Conservation (phyloP, 2,888 invertebrate genomes). For the Rotaria sp. region DNA sequence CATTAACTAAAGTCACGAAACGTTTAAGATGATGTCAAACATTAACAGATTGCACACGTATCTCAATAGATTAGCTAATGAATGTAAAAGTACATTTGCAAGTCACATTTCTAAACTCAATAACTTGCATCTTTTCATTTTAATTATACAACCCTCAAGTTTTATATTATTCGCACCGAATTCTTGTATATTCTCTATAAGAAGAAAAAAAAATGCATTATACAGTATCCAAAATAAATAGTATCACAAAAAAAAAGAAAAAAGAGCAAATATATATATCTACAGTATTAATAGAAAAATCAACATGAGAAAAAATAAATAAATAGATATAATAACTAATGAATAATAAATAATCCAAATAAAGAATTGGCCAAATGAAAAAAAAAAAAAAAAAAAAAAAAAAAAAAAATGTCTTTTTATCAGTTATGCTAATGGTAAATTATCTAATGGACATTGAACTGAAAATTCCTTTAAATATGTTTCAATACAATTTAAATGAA, state of each 20-base stretch:
- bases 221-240: background rate
- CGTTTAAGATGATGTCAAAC: too few relatives aligned
- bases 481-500: conserved; percentile 50
- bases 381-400: background rate
- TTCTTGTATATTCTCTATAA: background rate
- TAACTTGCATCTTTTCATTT: too few relatives aligned
- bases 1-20: too few relatives aligned
- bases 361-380: too few relatives aligned
- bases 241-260: background rate
- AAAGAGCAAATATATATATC: background rate
- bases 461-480: conserved; percentile 51
- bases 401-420: background rate
- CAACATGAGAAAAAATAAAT: background rate
- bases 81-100: too few relatives aligned
- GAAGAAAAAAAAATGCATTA: background rate
- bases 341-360: background rate
- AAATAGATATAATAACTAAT: background rate
- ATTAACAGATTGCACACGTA: too few relatives aligned
- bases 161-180: background rate
- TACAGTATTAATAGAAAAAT: background rate
- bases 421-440: conserved; percentile 43
- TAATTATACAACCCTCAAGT: background rate
- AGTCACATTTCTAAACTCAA: too few relatives aligned
- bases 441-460: conserved; percentile 51
- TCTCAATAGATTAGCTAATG: too few relatives aligned